Percentiles rank a stretch among this genome's conserved stretches.
Conservation (phyloP, 64 coral and sea anemone species). For the Montipora sp. region DNA sequence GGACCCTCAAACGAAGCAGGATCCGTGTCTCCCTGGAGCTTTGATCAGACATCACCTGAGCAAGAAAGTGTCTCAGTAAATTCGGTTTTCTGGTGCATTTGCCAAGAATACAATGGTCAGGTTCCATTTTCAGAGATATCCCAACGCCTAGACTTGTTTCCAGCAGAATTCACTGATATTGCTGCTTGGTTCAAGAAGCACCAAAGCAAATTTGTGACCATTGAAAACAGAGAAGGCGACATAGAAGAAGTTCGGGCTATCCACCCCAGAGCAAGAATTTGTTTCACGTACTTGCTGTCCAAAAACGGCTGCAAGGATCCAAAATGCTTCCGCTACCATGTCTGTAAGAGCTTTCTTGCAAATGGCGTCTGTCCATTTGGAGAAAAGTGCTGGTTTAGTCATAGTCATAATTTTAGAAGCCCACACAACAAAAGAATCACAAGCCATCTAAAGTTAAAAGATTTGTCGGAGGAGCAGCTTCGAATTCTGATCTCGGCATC, state of each 20-base stretch:
- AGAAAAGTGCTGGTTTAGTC: constrained; percentile 44
- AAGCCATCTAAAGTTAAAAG: background rate
- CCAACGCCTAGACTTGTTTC: constrained; percentile 36
- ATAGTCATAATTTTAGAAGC: constrained; percentile 50
- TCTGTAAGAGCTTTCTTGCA: constrained; percentile 70
- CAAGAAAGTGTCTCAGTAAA: constrained; percentile 2
- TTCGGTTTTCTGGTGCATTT: constrained; percentile 51
- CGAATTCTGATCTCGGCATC: constrained; percentile 34
- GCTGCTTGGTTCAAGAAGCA: constrained; percentile 64
- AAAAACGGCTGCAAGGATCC: constrained; percentile 34
- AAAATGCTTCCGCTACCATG: constrained; percentile 70
- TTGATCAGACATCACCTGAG: background rate
- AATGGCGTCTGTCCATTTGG: constrained; percentile 56
- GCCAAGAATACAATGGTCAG: constrained; percentile 45
- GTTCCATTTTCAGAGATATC: constrained; percentile 59
- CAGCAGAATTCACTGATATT: constrained; percentile 25
- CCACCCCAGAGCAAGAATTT: constrained; percentile 49
- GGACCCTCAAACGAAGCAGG: constrained; percentile 3
- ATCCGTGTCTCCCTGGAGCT: background rate
- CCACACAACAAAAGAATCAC: constrained; percentile 34
- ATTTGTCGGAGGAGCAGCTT: constrained; percentile 53
- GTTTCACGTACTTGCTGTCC: constrained; percentile 57
- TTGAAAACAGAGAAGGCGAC: constrained; percentile 48
- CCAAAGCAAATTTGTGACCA: constrained; percentile 42
- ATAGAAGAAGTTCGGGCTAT: constrained; percentile 57